phyloP scores from a whole-genome alignment of 64 coral and sea anemone genomes.

The Montipora foliosa region DNA sequence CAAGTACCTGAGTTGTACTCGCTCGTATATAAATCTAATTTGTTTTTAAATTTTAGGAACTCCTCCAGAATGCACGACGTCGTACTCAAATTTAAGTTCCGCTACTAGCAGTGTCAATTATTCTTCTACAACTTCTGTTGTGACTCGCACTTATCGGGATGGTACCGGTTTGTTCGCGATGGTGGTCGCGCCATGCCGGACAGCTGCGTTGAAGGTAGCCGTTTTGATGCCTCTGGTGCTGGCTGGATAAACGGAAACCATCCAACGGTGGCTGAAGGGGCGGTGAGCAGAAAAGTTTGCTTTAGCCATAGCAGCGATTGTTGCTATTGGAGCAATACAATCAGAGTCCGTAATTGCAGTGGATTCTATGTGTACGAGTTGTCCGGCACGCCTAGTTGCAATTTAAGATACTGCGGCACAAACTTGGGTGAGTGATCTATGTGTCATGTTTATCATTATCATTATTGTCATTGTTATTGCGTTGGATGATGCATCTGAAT shows the following conservation, averaged over 20 bases:
- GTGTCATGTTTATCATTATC: too few species aligned
- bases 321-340: neutral
- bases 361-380: slow-evolving; percentile 30
- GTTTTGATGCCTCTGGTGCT: neutral
- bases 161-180: slow-evolving; percentile 12
- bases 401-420: slow-evolving; percentile 27
- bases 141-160: neutral
- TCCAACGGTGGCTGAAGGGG: neutral
- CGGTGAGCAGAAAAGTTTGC: slow-evolving; percentile 1
- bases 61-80: too few species aligned
- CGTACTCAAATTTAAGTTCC: neutral
- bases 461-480: too few species aligned
- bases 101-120: neutral
- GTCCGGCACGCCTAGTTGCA: neutral
- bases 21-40: too few species aligned
- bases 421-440: neutral
- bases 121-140: neutral
- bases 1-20: too few species aligned
- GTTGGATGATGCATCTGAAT: too few species aligned
- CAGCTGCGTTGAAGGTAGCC: neutral
- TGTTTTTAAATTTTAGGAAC: too few species aligned
- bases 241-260: slow-evolving; percentile 4
- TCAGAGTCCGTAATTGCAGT: slow-evolving; percentile 9
- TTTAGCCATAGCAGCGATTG: neutral
- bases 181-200: neutral